Percentiles rank a stretch among this genome's conserved stretches.
Conservation (phyloP, 2,888 invertebrate genomes). For the Girardia tigrina region DNA sequence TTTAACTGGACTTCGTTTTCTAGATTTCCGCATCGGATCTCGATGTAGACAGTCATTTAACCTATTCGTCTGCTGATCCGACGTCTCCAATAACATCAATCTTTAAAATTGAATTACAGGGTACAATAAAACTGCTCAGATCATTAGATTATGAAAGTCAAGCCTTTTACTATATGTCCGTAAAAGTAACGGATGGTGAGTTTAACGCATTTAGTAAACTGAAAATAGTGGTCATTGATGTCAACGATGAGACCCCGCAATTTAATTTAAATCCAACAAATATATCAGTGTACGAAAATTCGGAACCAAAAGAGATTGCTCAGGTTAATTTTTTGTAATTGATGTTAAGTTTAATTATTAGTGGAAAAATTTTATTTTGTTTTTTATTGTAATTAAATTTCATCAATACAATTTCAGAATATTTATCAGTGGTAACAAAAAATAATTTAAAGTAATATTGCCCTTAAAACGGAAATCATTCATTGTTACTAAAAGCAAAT, state of each 20-base stretch:
- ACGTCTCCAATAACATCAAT: not conserved
- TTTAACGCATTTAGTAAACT: not conserved
- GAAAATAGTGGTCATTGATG: not conserved
- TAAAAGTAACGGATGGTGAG: not conserved
- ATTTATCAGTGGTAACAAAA: too few species aligned
- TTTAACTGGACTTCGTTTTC: too few species aligned
- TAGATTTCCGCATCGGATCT: not conserved
- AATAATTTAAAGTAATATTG: too few species aligned
- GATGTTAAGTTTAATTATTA: too few species aligned
- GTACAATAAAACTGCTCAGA: not conserved
- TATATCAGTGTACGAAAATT: not conserved
- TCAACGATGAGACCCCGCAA: not conserved
- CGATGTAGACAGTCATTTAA: not conserved
- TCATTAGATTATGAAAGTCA: not conserved
- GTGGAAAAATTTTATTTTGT: too few species aligned
- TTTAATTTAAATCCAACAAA: not conserved
- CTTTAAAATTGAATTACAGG: not conserved
- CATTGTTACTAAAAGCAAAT: too few species aligned
- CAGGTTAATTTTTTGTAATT: too few species aligned
- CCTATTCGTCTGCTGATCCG: not conserved
- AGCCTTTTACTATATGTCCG: not conserved
- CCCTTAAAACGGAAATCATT: too few species aligned
- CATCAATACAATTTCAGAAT: too few species aligned
- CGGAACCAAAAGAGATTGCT: not conserved
- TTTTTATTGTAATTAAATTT: too few species aligned